Percentiles rank a stretch among this genome's conserved stretches.
These are phyloP conservation scores for Anolis carolinensis DNA, from an alignment of 2,113 vertebrate genomes.

Conservation along the genomic window DNA sequence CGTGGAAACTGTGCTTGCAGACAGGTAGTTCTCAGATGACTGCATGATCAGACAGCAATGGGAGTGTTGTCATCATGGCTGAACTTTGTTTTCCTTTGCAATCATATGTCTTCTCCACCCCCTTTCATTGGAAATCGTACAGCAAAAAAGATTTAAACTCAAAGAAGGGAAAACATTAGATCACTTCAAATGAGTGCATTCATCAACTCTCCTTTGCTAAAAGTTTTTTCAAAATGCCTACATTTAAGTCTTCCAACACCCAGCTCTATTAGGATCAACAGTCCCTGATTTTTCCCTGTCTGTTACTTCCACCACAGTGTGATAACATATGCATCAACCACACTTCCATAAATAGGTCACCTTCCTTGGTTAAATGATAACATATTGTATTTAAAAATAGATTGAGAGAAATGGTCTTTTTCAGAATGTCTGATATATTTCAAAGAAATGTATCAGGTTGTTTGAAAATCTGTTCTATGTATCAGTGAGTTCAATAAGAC, in stretches of 20 bases:
- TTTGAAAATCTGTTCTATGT: background rate
- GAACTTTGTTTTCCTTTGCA: slow-evolving; percentile 30
- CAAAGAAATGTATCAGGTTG: background rate
- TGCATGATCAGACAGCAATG: slow-evolving; percentile 26
- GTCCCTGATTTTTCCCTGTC: background rate
- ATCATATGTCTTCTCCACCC: background rate
- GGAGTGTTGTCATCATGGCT: slow-evolving; percentile 54
- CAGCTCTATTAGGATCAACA: background rate
- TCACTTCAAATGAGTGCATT: slow-evolving; percentile 1
- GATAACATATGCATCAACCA: background rate
- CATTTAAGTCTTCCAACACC: background rate
- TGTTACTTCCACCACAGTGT: background rate
- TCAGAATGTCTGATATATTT: background rate
- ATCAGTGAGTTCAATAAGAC: background rate
- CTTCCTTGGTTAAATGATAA: background rate
- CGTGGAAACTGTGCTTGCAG: slow-evolving; percentile 17
- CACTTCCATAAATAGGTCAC: background rate
- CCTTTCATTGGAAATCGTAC: slow-evolving; percentile 25
- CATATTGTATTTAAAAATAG: background rate
- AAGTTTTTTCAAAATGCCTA: background rate
- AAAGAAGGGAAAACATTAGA: slow-evolving; percentile 37
- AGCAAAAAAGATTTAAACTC: slow-evolving; percentile 47
- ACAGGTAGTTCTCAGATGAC: slow-evolving; percentile 49
- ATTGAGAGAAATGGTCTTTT: background rate
- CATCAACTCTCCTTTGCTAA: background rate